Base-by-base conservation (phyloP, 2,888 invertebrate species). In the Gymnocheta viridis region DNA sequence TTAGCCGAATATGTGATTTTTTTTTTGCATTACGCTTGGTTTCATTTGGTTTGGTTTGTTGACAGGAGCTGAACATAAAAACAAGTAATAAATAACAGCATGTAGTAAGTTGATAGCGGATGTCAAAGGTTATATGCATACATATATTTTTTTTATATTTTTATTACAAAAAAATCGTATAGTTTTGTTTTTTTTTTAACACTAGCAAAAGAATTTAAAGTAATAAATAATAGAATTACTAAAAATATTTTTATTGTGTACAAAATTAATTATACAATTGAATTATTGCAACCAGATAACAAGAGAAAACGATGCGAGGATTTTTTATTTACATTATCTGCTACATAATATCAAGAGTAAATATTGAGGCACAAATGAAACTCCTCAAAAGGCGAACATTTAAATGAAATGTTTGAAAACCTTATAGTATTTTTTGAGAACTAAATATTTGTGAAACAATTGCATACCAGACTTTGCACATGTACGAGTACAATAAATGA, bases 201-300 rank as follows among this genome's bases (percentile, higher is more conserved):
- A n/a, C n/a, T 17, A 27, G 27, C 12, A 17, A 64, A 44, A 17
- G 17, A 19, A 14, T 47, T 66, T 2, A 24, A 24, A 2, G 27
- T 24, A 44, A 62, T 41, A 44, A n/a, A 44, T 62, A 62, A 62
- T 10, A 38, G 10, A 24, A 14, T 14, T 38, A 24, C 3, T 1
- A 14, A 60, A 24, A 22, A 38, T 19, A 7, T 38, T n/a, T 38
- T 60, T 38, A 60, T 24, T n/a, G 14, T n/a, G 19, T 60, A 38
- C 6, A 27, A 44, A 64, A 64, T 44, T 64, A 64, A 41, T 27
- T 64, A 10, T 14, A 27, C 44, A 38, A 64, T 64, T 64, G 62
- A 64, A 27, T 64, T 62, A 41, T 62, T n/a, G n/a, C 10, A 9
- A 64, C 9, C 0, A 44, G 9, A 44, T 17, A 38, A 35, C n/a